Percentiles rank a stretch among this genome's conserved stretches.
These are phyloP conservation scores for Tringa solitaria DNA, from an alignment of 2,113 vertebrate species.

Conservation along the genomic window DNA sequence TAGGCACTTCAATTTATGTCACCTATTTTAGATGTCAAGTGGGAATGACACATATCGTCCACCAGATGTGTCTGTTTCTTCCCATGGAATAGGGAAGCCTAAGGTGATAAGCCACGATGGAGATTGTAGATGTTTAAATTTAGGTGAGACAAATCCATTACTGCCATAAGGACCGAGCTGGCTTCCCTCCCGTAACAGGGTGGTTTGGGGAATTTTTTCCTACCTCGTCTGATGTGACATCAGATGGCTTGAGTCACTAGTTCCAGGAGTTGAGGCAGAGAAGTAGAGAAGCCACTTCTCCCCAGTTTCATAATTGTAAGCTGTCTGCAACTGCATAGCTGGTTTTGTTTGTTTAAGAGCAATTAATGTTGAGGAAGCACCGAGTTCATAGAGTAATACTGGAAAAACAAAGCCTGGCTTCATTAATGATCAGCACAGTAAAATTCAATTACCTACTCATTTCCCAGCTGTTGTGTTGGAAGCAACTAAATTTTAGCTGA, in stretches of 20 bases:
- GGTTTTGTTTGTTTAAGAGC: background rate
- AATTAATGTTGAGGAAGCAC: conserved; percentile 6
- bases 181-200: background rate
- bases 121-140: background rate
- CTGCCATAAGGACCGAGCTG: background rate
- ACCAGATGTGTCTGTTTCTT: background rate
- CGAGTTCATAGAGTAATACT: background rate
- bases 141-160: background rate
- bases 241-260: background rate
- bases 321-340: background rate
- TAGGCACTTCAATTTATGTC: background rate
- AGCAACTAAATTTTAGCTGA: background rate
- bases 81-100: background rate
- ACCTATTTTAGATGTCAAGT: background rate
- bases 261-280: background rate
- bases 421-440: background rate
- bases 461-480: background rate
- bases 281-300: background rate
- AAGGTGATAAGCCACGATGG: background rate
- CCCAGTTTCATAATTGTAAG: background rate
- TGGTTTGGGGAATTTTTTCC: background rate
- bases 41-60: background rate
- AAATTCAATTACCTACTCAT: background rate
- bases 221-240: background rate
- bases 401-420: background rate